These are phyloP conservation scores for Wiebesia pumilae DNA, from an alignment of 1,140 invertebrate genomes.

Conservation along the genomic window DNA sequence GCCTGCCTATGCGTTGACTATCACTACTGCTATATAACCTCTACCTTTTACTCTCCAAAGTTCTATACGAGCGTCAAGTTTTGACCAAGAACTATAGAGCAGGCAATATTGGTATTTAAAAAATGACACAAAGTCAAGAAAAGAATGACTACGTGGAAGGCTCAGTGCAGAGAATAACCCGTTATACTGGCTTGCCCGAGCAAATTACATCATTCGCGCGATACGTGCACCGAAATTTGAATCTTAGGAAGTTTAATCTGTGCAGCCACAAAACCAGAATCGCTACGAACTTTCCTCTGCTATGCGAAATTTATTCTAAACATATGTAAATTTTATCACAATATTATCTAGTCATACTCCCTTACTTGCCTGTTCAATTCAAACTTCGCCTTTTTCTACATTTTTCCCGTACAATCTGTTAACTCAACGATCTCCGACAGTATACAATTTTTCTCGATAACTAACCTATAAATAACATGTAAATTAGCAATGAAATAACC, in stretches of 20 bases:
- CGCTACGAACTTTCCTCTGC: not conserved
- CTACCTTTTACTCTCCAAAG: not conserved
- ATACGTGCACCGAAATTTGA: conserved; percentile 17
- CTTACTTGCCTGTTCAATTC: not conserved
- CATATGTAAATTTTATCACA: not conserved
- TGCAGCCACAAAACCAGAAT: not conserved
- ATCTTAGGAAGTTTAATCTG: not conserved
- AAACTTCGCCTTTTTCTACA: not conserved
- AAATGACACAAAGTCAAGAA: not conserved
- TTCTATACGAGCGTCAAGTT: too few relatives aligned
- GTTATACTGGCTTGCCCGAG: not conserved
- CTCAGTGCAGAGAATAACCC: not conserved
- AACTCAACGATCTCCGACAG: not conserved
- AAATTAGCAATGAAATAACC: not conserved
- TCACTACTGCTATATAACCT: not conserved
- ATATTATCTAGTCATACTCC: not conserved
- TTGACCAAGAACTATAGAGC: not conserved
- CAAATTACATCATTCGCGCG: conserved; percentile 13
- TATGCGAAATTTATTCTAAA: not conserved
- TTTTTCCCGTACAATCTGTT: not conserved
- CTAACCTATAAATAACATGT: not conserved
- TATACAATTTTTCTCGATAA: not conserved
- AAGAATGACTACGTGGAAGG: not conserved
- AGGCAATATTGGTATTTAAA: not conserved
- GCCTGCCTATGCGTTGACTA: not conserved